A percentile compares a stretch with the other conserved stretches of the same genome.
These are phyloP conservation scores for Euthynnus affinis DNA, from an alignment of 2,797 vertebrate genomes.

Conservation along the genomic window DNA sequence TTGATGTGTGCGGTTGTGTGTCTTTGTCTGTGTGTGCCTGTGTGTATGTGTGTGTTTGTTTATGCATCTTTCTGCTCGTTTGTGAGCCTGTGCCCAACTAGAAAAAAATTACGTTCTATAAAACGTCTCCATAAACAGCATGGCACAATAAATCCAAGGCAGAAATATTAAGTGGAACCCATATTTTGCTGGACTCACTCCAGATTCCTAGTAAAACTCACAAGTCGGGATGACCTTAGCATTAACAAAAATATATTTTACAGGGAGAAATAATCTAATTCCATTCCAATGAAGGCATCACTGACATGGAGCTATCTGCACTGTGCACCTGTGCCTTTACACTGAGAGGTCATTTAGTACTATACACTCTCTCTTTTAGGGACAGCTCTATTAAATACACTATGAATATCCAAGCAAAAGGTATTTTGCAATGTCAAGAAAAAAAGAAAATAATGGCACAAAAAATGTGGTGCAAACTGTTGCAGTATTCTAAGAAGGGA, in stretches of 20 bases:
- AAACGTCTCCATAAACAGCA: constrained; percentile 80
- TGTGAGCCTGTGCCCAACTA: constrained; percentile 49
- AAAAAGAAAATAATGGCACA: constrained; percentile 36
- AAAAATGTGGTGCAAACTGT: constrained; percentile 48
- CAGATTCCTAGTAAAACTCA: constrained; percentile 77
- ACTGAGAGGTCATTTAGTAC: constrained; percentile 64
- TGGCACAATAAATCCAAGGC: constrained; percentile 78
- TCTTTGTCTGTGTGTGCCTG: neutral
- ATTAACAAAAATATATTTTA: constrained; percentile 78
- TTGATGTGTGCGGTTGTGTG: constrained; percentile 34
- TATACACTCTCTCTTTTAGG: constrained; percentile 51
- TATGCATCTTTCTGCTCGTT: constrained; percentile 44
- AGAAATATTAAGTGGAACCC: constrained; percentile 82
- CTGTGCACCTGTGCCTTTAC: constrained; percentile 59
- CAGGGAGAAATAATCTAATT: constrained; percentile 70
- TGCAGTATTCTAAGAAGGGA: constrained; percentile 55
- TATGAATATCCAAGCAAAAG: constrained; percentile 42
- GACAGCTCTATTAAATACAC: constrained; percentile 53
- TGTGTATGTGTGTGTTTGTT: constrained; percentile 29
- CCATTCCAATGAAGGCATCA: constrained; percentile 65
- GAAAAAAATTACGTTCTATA: constrained; percentile 77
- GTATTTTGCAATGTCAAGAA: constrained; percentile 51
- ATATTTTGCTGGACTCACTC: constrained; percentile 78
- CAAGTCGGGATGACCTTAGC: constrained; percentile 77
- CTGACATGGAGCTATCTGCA: constrained; percentile 65